Evolutionary conservation across 2,888 invertebrate genomes (phyloP).

Genomic region (Caenorhabditis doughertyi): DNA sequence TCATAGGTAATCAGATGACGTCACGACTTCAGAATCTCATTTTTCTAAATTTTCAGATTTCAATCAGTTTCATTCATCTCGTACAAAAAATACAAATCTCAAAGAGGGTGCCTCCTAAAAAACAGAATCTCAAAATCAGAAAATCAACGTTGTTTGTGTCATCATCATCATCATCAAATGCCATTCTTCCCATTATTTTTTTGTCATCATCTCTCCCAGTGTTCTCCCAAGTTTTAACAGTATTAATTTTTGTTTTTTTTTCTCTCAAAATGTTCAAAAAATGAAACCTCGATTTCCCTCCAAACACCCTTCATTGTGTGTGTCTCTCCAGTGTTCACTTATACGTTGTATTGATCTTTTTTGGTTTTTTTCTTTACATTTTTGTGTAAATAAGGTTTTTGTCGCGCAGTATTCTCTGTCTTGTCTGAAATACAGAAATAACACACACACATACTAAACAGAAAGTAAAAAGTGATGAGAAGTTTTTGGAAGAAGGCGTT

Average conservation of each 20-base stretch:
- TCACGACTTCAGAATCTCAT: not conserved
- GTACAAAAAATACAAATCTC: not conserved
- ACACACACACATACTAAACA: not conserved
- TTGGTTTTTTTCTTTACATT: not conserved
- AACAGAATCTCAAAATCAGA: not conserved
- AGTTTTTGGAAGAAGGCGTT: no score
- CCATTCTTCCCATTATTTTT: not conserved
- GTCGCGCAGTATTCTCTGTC: not conserved
- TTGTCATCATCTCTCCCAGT: not conserved
- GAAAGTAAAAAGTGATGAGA: not conserved
- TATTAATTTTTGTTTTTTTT: not conserved
- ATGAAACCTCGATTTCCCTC: not conserved
- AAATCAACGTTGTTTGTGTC: not conserved
- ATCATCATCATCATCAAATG: not conserved
- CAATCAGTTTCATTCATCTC: not conserved
- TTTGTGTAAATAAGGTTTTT: slow-evolving; percentile 13
- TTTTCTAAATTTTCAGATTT: slow-evolving; percentile 20
- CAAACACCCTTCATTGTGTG: not conserved
- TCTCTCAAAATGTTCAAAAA: not conserved
- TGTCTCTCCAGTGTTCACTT: slow-evolving; percentile 9
- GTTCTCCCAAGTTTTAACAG: not conserved
- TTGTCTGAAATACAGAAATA: not conserved
- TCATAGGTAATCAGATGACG: slow-evolving; percentile 25
- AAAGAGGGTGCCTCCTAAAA: not conserved
- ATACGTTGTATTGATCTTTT: slow-evolving; percentile 4